Base-by-base conservation (phyloP, 2,113 vertebrate genomes). In the Calidris pygmaea region DNA sequence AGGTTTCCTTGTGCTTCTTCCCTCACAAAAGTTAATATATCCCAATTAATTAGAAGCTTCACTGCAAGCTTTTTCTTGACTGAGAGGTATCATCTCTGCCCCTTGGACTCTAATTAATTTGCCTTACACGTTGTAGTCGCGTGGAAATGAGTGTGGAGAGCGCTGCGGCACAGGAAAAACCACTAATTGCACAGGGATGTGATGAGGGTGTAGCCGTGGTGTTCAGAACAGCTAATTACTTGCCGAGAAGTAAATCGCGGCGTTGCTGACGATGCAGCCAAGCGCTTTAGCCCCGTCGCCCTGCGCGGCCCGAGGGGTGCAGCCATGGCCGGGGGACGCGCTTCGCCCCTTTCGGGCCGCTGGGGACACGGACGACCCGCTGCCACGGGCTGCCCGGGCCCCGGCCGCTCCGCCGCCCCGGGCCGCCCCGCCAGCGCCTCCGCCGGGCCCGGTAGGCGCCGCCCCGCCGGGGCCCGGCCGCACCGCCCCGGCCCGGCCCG, bases 131-230 rank as follows among this genome's bases (percentile, higher is more conserved):
- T 10, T 6, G 4, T 7, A 9, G 24, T 6, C 34, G 55, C 34
- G 1, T 9, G 59, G 47, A 34, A 56, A 67, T 29, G 18, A 34
- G 26, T 0, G 3, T 0, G 1, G 5, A 3, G 50, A 22, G 58
- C 7, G 34, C 63, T 22, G 87, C 2, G 22, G 53, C 32, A 16
- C 10, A 10, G 30, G 62, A 37, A 13, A 12, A 50, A 34, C 26
- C 3, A 17, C 2, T n/a, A 27, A 24, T 9, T 47, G 72, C 32
- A 2, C 6, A 3, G 2, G 59, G 47, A 8, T 21, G 16, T 14
- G 7, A 30, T 9, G 45, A 16, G 59, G 59, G 58, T 4, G 41
- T 1, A 63, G n/a, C n/a, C 17, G 1, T 4, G 41, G 23, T 10
- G 3, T 45, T 41, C 15, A 5, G 6, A 23, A 12, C 35, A 14